These are phyloP conservation scores for Egretta garzetta DNA, from an alignment of 2,113 vertebrate species.

Conservation along the genomic window DNA sequence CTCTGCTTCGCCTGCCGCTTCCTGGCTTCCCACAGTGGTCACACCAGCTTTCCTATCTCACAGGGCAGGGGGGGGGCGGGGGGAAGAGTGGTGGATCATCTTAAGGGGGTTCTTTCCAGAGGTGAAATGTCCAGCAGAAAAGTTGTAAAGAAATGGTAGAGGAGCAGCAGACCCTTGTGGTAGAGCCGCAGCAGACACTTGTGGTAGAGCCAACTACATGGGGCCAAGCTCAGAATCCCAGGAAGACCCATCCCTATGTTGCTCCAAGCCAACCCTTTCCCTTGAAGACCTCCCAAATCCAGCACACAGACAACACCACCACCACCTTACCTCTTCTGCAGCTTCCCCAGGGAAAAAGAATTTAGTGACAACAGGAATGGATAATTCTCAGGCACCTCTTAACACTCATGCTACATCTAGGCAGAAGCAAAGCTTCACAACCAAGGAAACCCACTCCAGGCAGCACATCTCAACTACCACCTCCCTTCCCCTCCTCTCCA, in stretches of 20 bases:
- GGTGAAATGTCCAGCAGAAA: background rate
- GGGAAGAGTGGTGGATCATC: background rate
- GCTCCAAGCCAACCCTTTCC: background rate
- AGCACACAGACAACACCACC: fast-evolving
- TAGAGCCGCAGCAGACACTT: background rate
- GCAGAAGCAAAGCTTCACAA: background rate
- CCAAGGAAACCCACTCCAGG: background rate
- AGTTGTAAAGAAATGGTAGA: background rate
- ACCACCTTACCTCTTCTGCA: background rate
- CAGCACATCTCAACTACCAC: background rate
- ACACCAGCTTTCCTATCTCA: conserved; percentile 21
- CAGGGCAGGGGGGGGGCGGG: background rate
- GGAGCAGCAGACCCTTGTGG: background rate
- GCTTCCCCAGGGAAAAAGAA: background rate
- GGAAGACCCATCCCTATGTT: background rate
- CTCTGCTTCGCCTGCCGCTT: conserved; percentile 5
- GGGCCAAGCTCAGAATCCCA: background rate
- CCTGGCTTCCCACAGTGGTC: conserved; percentile 39
- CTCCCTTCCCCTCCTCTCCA: background rate
- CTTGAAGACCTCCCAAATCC: background rate
- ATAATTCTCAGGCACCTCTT: background rate
- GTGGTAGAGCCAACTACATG: fast-evolving
- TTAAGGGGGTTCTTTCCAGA: background rate
- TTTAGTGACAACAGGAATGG: fast-evolving
- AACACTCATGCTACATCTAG: fast-evolving